Evolutionary conservation across 2,888 invertebrate genomes (phyloP).

Genomic region (Leptodirus hochenwartii): DNA sequence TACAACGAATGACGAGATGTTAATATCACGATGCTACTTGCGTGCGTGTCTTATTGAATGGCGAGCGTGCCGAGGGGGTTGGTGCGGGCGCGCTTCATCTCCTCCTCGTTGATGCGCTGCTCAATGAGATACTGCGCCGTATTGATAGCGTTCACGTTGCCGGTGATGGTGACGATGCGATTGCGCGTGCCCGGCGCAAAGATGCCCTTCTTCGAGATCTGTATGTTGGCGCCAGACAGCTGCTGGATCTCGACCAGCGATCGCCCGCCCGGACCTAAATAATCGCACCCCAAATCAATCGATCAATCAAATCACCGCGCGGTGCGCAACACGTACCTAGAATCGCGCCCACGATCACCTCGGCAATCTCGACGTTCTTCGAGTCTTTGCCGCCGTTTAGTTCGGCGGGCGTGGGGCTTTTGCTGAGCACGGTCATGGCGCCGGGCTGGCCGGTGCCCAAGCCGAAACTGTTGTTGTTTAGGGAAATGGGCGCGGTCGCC

Average conservation of each 20-base stretch:
- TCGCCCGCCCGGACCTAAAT: constrained; percentile 74
- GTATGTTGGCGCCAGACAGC: constrained; percentile 91
- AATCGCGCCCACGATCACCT: constrained; percentile 93
- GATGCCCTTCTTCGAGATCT: constrained; percentile 96
- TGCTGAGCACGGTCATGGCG: constrained; percentile 41
- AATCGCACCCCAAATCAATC: not conserved
- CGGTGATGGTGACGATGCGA: constrained; percentile 91
- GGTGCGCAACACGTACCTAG: constrained; percentile 41
- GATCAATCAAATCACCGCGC: not conserved
- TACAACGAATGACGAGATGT: too few relatives aligned
- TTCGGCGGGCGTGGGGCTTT: constrained; percentile 68
- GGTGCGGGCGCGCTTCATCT: constrained; percentile 84
- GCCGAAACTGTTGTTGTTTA: constrained; percentile 81
- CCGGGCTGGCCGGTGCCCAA: constrained; percentile 55
- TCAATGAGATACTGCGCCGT: constrained; percentile 91
- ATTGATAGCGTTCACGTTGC: constrained; percentile 71
- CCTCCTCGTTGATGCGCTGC: constrained; percentile 91
- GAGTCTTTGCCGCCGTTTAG: constrained; percentile 51
- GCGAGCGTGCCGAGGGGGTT: constrained; percentile 51
- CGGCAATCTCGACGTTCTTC: constrained; percentile 87
- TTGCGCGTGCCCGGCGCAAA: constrained; percentile 95
- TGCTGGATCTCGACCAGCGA: constrained; percentile 95
- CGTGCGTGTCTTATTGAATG: constrained; percentile 48
- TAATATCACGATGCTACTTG: too few relatives aligned
- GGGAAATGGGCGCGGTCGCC: constrained; percentile 55